Conservation (phyloP, 2,888 invertebrate species). For the Sesamia inferens region DNA sequence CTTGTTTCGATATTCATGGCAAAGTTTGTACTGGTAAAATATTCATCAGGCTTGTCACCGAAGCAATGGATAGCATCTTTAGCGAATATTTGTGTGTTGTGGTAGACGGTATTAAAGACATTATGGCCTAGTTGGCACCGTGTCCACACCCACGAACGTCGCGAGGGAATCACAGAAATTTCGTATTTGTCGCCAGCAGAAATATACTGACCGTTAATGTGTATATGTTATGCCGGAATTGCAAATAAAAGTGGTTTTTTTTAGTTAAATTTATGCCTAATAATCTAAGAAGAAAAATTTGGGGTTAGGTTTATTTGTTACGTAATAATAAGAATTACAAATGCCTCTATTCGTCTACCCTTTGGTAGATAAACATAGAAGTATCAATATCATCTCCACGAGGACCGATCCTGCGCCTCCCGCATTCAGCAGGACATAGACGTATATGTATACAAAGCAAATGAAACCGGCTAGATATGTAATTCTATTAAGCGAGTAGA, state of each 20-base stretch:
- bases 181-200: conserved; percentile 69
- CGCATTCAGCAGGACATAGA: too few species aligned
- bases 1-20: conserved; percentile 63
- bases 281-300: conserved; percentile 9
- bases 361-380: conserved; percentile 5
- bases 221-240: conserved; percentile 63
- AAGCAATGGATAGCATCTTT: conserved; percentile 66
- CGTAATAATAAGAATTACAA: background rate
- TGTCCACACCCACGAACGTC: conserved; percentile 76
- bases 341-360: too few species aligned
- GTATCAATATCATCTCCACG: too few species aligned
- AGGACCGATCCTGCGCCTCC: too few species aligned
- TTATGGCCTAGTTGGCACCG: conserved; percentile 87
- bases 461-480: background rate
- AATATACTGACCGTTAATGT: conserved; percentile 61
- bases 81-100: conserved; percentile 54
- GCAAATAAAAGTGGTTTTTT: conserved; percentile 41
- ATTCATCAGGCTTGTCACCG: conserved; percentile 4
- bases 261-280: conserved; percentile 30
- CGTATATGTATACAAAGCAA: background rate
- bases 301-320: background rate
- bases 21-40: conserved; percentile 22
- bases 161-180: conserved; percentile 81
- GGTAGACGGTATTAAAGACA: conserved; percentile 77
- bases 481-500: too few species aligned